A percentile compares a stretch with the other conserved stretches of the same genome.
Conservation (phyloP, 1,140 invertebrate genomes). For the Drosophila eugracilis region DNA sequence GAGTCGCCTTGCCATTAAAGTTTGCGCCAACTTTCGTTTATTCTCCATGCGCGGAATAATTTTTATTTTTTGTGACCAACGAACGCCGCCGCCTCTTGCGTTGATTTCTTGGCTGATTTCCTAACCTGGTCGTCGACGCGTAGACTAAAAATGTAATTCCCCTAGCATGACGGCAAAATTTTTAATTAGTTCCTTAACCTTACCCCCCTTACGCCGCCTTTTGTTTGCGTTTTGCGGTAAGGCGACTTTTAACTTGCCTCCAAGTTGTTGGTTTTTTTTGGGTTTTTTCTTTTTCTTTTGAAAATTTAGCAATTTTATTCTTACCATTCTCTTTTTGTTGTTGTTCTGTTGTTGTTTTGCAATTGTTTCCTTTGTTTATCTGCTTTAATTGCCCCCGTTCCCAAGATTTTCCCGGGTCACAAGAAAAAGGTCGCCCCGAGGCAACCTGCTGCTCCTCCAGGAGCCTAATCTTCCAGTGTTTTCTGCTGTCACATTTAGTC, state of each 20-base stretch:
- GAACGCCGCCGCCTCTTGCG: constrained; percentile 18
- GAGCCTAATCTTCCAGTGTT: constrained; percentile 30
- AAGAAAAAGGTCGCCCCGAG: constrained; percentile 40
- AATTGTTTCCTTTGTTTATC: constrained; percentile 78
- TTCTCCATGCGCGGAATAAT: constrained; percentile 46
- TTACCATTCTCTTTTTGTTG: constrained; percentile 25
- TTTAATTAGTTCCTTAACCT: constrained; percentile 69
- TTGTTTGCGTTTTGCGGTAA: constrained; percentile 30
- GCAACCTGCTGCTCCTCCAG: constrained; percentile 38
- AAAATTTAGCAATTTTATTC: constrained; percentile 66
- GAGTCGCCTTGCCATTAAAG: constrained; percentile 61
- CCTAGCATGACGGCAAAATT: constrained; percentile 76
- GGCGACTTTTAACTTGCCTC: constrained; percentile 57
- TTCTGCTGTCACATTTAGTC: constrained; percentile 33
- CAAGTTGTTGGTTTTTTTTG: constrained; percentile 46
- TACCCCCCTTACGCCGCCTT: not conserved
- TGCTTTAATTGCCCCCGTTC: constrained; percentile 69
- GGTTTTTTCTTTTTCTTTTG: constrained; percentile 40
- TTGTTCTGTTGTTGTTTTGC: constrained; percentile 54
- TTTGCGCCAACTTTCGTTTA: constrained; percentile 48
- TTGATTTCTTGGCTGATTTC: constrained; percentile 68
- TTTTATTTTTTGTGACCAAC: constrained; percentile 13
- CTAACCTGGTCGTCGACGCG: constrained; percentile 57
- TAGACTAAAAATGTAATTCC: constrained; percentile 71
- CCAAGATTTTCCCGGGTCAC: constrained; percentile 7